Percentiles rank a stretch among this genome's conserved stretches.
phyloP scores from a whole-genome alignment of 1,140 invertebrate genomes.

The Drosophila simulans region DNA sequence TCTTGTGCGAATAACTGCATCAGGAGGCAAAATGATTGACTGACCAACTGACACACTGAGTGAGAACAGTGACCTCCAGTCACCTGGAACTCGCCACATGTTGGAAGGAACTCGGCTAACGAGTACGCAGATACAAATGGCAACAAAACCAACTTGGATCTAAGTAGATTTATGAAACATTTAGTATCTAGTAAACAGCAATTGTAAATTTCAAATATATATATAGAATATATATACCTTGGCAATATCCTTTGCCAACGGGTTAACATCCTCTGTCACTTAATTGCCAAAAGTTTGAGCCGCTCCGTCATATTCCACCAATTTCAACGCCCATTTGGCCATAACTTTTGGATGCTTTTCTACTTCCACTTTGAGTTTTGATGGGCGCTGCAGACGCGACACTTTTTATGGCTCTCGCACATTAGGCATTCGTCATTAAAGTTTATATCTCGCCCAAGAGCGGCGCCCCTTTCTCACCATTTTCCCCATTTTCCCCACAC shows the following conservation, averaged over 20 bases:
- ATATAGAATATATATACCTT: too few species aligned
- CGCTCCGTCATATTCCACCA: not conserved
- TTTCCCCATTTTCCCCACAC: not conserved
- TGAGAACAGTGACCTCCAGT: not conserved
- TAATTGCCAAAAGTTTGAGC: constrained; percentile 63
- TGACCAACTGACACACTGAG: constrained; percentile 23
- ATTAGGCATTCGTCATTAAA: constrained; percentile 63
- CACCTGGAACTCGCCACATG: not conserved
- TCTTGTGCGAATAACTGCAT: constrained; percentile 51
- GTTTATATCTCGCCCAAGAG: constrained; percentile 33
- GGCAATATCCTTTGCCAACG: constrained; percentile 10
- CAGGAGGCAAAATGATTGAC: constrained; percentile 26
- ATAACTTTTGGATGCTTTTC: constrained; percentile 17
- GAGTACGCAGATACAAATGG: too few species aligned
- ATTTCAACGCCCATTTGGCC: constrained; percentile 3
- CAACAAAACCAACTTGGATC: too few species aligned
- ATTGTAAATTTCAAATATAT: too few species aligned
- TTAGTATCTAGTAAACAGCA: not conserved
- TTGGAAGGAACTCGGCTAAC: too few species aligned
- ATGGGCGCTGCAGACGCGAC: constrained; percentile 67
- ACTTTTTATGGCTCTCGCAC: constrained; percentile 62
- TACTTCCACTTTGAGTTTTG: constrained; percentile 61
- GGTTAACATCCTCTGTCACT: constrained; percentile 19
- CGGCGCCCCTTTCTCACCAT: not conserved
- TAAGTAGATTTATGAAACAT: not conserved